Conservation (phyloP, 2,797 vertebrate genomes). For the Chrosomus eos region DNA sequence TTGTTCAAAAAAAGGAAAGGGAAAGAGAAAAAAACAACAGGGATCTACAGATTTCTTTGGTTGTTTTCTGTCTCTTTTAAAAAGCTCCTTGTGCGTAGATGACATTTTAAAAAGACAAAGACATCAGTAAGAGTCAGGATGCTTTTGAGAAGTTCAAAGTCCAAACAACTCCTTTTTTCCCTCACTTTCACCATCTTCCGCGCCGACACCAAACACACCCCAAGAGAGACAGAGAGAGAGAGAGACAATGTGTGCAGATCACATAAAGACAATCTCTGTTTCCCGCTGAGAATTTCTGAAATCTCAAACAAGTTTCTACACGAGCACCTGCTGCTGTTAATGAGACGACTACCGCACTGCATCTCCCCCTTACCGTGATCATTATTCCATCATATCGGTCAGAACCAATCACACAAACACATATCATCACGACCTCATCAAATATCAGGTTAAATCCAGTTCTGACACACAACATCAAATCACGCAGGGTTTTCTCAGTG, state of each 20-base stretch:
- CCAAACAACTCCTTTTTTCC: slow-evolving; percentile 7
- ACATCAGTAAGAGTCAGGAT: slow-evolving; percentile 18
- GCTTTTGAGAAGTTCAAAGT: slow-evolving; percentile 39
- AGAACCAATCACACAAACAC: not conserved
- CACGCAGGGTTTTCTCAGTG: slow-evolving; percentile 11
- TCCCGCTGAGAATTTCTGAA: slow-evolving; percentile 23
- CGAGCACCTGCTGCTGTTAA: slow-evolving; percentile 34
- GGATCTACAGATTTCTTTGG: slow-evolving; percentile 23
- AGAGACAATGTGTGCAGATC: slow-evolving; percentile 11
- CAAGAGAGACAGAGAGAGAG: slow-evolving; percentile 15
- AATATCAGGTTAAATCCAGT: not conserved
- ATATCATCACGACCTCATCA: not conserved
- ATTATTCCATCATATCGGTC: not conserved
- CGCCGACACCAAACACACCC: slow-evolving; percentile 10
- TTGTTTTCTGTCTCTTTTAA: slow-evolving; percentile 28
- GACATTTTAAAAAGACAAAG: slow-evolving; percentile 39
- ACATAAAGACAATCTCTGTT: slow-evolving; percentile 30
- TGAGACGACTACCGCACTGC: not conserved
- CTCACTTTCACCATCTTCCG: slow-evolving; percentile 13
- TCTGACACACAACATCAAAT: not conserved
- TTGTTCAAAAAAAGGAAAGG: not conserved
- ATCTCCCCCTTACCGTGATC: not conserved
- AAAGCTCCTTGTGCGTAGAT: slow-evolving; percentile 20
- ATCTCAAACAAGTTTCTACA: slow-evolving; percentile 4
- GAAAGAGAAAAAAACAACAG: not conserved